A percentile compares a stretch with the other conserved stretches of the same genome.
These are phyloP conservation scores for Cetonia aurata DNA, from an alignment of 2,888 invertebrate genomes.

Conservation along the genomic window DNA sequence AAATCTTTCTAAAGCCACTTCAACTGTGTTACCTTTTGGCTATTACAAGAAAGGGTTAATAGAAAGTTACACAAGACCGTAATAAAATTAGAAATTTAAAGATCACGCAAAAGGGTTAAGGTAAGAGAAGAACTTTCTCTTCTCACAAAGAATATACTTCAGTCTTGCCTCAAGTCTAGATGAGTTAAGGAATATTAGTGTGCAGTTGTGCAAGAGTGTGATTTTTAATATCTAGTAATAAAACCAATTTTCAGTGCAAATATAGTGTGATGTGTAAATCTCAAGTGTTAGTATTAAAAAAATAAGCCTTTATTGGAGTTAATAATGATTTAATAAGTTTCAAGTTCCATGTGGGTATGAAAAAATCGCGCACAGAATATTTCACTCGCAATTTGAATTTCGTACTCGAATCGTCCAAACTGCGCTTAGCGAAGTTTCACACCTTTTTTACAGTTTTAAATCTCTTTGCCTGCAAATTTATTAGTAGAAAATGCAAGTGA, in stretches of 20 bases:
- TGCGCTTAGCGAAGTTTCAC: conserved; percentile 29
- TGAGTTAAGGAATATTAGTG: neutral
- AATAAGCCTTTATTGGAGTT: no score
- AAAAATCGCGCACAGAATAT: neutral
- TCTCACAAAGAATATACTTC: neutral
- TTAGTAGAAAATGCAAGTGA: neutral
- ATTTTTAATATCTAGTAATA: neutral
- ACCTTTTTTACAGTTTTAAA: conserved; percentile 35
- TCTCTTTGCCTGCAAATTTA: no score
- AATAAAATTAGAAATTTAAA: conserved; percentile 45
- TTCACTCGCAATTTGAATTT: conserved; percentile 16
- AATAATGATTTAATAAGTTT: no score
- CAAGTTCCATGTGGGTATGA: neutral
- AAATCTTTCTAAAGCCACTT: neutral
- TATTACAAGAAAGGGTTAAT: conserved; percentile 39
- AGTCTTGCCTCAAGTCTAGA: conserved; percentile 17
- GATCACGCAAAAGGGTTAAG: conserved; percentile 36
- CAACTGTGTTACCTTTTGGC: neutral
- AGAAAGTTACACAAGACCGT: conserved; percentile 44
- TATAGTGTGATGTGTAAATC: neutral
- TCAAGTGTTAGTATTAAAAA: no score
- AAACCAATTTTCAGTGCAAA: neutral
- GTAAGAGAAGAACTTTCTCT: conserved; percentile 40
- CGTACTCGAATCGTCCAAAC: neutral
- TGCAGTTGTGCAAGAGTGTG: neutral